These are phyloP conservation scores for Atta texana DNA, from an alignment of 1,140 invertebrate species.

Conservation along the genomic window DNA sequence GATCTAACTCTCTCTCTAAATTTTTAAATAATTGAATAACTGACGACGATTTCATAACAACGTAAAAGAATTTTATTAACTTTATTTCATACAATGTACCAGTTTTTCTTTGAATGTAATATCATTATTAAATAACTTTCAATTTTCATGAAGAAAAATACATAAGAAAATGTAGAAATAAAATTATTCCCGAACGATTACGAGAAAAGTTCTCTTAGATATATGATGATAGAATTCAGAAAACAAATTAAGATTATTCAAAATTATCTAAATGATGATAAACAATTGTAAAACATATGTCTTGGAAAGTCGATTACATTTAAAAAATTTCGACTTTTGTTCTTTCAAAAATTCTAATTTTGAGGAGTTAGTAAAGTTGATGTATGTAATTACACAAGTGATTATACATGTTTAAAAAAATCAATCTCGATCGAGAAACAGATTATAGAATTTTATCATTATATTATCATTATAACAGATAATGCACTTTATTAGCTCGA, in stretches of 20 bases:
- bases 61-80: too few relatives aligned
- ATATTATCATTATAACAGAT: neutral
- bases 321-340: slow-evolving; percentile 24
- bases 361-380: neutral
- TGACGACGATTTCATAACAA: too few relatives aligned
- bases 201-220: neutral
- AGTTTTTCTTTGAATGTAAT: too few relatives aligned
- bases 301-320: neutral
- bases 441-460: neutral
- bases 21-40: too few relatives aligned
- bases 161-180: too few relatives aligned
- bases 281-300: neutral
- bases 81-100: too few relatives aligned
- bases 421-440: neutral
- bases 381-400: neutral
- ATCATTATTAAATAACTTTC: too few relatives aligned
- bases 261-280: neutral
- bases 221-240: neutral
- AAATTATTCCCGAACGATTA: too few relatives aligned
- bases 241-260: neutral
- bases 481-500: neutral
- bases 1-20: too few relatives aligned
- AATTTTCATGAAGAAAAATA: too few relatives aligned
- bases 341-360: neutral
- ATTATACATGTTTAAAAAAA: neutral